Evolutionary conservation across 2,888 invertebrate species (phyloP), one percentile per base, ranked within the genome.

Genomic region (Cheilosia vulpina): DNA sequence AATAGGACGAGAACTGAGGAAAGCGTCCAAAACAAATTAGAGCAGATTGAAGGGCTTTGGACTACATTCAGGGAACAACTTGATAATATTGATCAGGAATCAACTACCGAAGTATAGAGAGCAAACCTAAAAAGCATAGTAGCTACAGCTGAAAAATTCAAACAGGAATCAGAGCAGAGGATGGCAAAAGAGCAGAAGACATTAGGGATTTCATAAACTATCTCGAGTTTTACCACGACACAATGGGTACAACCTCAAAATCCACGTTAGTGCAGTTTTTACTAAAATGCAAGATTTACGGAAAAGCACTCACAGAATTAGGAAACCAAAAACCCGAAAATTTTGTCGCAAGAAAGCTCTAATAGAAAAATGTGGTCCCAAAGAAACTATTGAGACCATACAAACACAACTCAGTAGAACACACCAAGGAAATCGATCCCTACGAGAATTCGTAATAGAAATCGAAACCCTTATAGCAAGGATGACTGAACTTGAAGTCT

Each of bases 191-290:
- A 24, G 43, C 47, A 15, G 57, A 57, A 13, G 34, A 43, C 4
- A 34, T 71, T n/a, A 27, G 60, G 19, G 71, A 71, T 11, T 71
- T 71, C n/a, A 11, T 72, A 11, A 72, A 62, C 7, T 62, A 50
- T 7, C 41, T 72, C 21, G 72, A 72, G 31, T 62, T 62, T 19
- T 53, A 72, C 52, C 45, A 52, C 52, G 52, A 52, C 52, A 24
- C 21, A 6, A 24, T 52, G 0, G 15, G 15, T 52, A 9, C 11
- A 24, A 13, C 21, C 11, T 21, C 24, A 7, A 21, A 52, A 52
- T 15, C 24, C 1, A 2, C 2, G 2, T 21, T 21, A 21, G 21
- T 21, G 21, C 2, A 21, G 21, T 21, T 21, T 9, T 19, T 52
- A 13, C 0, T 52, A 24, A 0, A 52, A 9, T 52, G 52, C 3